These are phyloP conservation scores for Heterochromis multidens DNA, from an alignment of 2,113 vertebrate species.

Conservation along the genomic window DNA sequence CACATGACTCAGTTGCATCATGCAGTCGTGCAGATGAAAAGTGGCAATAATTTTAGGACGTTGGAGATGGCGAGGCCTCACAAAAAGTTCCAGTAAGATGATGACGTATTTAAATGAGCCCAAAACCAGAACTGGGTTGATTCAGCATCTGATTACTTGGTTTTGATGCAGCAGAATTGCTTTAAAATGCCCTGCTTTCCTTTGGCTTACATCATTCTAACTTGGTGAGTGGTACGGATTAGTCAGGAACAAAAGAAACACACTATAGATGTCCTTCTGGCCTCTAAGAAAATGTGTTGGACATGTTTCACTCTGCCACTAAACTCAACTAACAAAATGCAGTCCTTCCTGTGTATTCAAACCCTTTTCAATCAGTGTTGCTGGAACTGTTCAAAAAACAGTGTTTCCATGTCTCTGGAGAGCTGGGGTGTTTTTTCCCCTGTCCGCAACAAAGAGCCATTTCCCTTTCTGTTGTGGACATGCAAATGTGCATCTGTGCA, in stretches of 20 bases:
- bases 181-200: background rate
- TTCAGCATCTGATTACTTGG: background rate
- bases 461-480: background rate
- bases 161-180: background rate
- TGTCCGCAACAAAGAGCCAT: background rate
- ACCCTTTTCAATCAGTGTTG: background rate
- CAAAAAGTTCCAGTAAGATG: background rate
- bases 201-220: background rate
- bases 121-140: background rate
- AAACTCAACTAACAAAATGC: background rate
- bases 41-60: background rate
- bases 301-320: background rate
- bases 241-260: background rate
- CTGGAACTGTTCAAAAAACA: background rate
- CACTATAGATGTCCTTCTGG: background rate
- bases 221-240: background rate
- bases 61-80: background rate
- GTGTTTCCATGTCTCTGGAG: accelerated
- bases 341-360: background rate
- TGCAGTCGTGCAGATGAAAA: background rate
- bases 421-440: background rate
- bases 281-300: background rate
- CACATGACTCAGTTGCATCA: background rate
- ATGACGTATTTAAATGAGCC: background rate
- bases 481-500: background rate